Percentiles rank a stretch among this genome's conserved stretches.
Evolutionary conservation across 2,113 vertebrate genomes (phyloP).

Genomic region (Cromileptes altivelis): DNA sequence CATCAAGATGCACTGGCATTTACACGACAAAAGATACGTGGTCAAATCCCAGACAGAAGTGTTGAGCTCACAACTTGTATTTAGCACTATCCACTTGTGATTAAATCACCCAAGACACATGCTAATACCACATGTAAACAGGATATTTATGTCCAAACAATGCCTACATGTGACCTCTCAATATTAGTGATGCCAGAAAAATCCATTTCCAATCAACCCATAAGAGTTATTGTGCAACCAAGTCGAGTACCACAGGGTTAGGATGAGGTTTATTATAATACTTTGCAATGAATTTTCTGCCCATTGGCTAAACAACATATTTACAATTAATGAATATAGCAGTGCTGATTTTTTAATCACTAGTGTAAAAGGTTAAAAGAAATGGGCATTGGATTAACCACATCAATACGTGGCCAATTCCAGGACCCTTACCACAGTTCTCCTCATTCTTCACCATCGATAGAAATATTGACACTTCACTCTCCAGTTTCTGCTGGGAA

Average conservation of each 20-base stretch:
- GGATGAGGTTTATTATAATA: background rate
- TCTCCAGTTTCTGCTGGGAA: conserved; percentile 89
- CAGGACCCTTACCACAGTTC: conserved; percentile 62
- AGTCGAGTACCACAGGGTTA: background rate
- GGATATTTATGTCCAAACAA: background rate
- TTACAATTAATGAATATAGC: background rate
- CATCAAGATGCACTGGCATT: too few species aligned
- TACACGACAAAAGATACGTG: too few species aligned
- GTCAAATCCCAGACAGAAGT: too few species aligned
- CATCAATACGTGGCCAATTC: background rate
- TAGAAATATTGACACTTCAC: conserved; percentile 89
- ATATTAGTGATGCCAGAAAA: background rate
- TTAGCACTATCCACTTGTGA: too few species aligned
- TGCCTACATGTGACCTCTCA: background rate
- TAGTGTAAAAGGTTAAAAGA: background rate
- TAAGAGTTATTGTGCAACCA: background rate
- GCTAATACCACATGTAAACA: too few species aligned
- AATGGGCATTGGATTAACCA: background rate
- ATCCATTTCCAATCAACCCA: background rate
- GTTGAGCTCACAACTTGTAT: too few species aligned
- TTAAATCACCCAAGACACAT: too few species aligned
- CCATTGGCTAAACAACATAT: background rate
- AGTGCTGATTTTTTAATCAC: background rate
- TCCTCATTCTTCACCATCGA: conserved; percentile 88
- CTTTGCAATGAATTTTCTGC: background rate